A percentile compares a stretch with the other conserved stretches of the same genome.
Evolutionary conservation across 2,888 invertebrate species (phyloP).

Genomic region (Caenorhabditis doughertyi): DNA sequence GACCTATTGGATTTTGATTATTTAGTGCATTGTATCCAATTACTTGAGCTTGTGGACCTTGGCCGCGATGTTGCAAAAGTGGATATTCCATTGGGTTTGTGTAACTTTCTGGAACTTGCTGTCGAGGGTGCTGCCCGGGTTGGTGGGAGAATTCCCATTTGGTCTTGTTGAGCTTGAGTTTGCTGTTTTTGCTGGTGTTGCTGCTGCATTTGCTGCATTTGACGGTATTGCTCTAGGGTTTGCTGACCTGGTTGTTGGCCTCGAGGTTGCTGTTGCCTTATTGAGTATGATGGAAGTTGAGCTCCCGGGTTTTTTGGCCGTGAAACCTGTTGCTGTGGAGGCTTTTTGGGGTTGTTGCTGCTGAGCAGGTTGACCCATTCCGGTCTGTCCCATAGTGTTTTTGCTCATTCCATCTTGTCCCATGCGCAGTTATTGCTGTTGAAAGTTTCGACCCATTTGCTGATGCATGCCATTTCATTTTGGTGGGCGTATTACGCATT

Average conservation of each 20-base stretch:
- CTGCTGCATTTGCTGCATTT: constrained; percentile 29
- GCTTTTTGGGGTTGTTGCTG: constrained; percentile 34
- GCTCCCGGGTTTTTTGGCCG: constrained; percentile 30
- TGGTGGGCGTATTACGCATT: constrained; percentile 7
- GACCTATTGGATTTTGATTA: no score
- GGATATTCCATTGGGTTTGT: constrained; percentile 22
- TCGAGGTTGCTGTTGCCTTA: constrained; percentile 26
- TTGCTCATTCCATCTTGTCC: not conserved
- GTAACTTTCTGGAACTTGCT: constrained; percentile 6
- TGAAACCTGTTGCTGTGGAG: constrained; percentile 13
- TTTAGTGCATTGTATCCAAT: constrained; percentile 37
- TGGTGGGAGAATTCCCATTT: no score
- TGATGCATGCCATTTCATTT: not conserved
- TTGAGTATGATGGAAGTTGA: constrained; percentile 21
- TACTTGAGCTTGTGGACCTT: constrained; percentile 41
- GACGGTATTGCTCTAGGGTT: constrained; percentile 21
- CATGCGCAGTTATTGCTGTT: constrained; percentile 6
- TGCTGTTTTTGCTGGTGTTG: constrained; percentile 27
- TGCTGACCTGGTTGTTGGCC: constrained; percentile 11
- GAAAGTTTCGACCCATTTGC: constrained; percentile 21
- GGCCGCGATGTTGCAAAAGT: constrained; percentile 31
- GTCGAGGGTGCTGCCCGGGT: not conserved
- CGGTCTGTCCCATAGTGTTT: not conserved
- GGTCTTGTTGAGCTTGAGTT: constrained; percentile 19
- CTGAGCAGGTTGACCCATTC: constrained; percentile 4